Evolutionary conservation across 2,888 invertebrate species (phyloP).

Genomic region (Leptinotarsa tumamoca): DNA sequence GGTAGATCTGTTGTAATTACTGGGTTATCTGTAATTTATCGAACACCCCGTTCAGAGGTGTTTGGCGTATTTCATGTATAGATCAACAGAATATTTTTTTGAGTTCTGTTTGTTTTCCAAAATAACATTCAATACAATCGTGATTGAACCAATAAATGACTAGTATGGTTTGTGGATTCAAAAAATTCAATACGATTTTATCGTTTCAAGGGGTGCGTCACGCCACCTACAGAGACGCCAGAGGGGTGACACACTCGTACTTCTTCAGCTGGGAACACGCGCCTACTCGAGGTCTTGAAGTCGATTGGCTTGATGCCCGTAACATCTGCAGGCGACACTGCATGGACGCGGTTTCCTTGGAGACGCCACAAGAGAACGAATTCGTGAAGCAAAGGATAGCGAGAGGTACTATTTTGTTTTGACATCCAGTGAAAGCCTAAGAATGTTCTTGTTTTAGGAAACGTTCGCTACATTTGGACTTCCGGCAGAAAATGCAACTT

Average conservation of each 20-base stretch:
- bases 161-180: too few relatives aligned
- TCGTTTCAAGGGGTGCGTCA: constrained; percentile 81
- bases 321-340: constrained; percentile 93
- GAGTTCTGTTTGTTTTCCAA: too few relatives aligned
- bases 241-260: constrained; percentile 90
- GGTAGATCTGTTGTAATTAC: too few relatives aligned
- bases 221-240: constrained; percentile 87
- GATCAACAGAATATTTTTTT: too few relatives aligned
- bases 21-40: too few relatives aligned
- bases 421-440: background rate
- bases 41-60: too few relatives aligned
- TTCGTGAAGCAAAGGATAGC: constrained; percentile 89
- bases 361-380: constrained; percentile 92
- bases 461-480: constrained; percentile 84
- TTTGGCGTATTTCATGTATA: too few relatives aligned
- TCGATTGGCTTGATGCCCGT: constrained; percentile 91
- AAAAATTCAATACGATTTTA: constrained; percentile 3
- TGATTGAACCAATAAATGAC: too few relatives aligned
- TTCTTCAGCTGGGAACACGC: constrained; percentile 94
- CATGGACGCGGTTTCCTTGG: constrained; percentile 92
- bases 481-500: constrained; percentile 94
- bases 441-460: constrained; percentile 34
- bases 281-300: constrained; percentile 81
- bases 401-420: constrained; percentile 65
- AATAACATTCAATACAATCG: too few relatives aligned